A percentile compares a stretch with the other conserved stretches of the same genome.
Evolutionary conservation across 2,113 vertebrate species (phyloP).

Genomic region (Martes martes): DNA sequence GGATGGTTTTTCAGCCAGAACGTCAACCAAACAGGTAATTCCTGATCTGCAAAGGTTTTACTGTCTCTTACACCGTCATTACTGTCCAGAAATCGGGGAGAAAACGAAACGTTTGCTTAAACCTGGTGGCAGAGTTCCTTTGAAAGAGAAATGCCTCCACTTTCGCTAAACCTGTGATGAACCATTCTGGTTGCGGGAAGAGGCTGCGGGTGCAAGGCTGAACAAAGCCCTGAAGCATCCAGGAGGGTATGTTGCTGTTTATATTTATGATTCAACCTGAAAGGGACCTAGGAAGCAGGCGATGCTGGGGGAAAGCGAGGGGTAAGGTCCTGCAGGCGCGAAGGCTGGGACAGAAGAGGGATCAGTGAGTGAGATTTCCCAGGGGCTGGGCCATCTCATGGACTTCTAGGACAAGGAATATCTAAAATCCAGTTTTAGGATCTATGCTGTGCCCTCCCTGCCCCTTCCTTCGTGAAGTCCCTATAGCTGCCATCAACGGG

Average conservation of each 20-base stretch:
- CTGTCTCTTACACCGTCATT: neutral
- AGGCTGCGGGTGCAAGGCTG: neutral
- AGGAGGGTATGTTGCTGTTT: neutral
- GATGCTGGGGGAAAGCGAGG: neutral
- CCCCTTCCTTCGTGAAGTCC: neutral
- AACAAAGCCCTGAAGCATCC: neutral
- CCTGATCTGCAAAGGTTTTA: neutral
- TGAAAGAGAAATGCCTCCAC: neutral
- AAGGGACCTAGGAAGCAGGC: neutral
- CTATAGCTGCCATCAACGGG: accelerated
- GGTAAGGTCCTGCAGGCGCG: neutral
- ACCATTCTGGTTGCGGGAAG: neutral
- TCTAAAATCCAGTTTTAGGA: neutral
- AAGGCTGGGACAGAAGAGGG: neutral
- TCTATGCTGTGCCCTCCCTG: neutral
- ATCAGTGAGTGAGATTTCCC: neutral
- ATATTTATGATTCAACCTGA: neutral
- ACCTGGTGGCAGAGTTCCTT: neutral
- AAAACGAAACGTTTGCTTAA: neutral
- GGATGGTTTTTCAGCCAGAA: neutral
- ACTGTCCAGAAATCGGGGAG: neutral
- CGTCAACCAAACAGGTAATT: neutral
- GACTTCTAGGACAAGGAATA: neutral
- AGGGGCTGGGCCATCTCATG: neutral
- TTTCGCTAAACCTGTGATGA: neutral